Conservation (phyloP, 2,113 vertebrate species). For the Eulemur macaco region DNA sequence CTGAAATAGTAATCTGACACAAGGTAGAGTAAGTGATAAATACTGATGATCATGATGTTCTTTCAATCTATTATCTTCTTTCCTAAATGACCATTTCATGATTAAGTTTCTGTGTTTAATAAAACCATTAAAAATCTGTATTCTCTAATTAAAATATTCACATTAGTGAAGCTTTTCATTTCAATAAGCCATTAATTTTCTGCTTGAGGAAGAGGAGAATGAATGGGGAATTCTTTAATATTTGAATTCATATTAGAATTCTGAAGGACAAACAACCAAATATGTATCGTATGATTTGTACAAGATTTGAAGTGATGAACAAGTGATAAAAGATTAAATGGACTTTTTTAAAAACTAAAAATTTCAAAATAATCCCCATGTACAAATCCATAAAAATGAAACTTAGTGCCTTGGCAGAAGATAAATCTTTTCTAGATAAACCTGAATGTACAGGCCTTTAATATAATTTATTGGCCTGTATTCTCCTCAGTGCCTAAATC, state of each 20-base stretch:
- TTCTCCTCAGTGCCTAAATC: background rate
- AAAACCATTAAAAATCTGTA: background rate
- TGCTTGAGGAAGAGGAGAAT: background rate
- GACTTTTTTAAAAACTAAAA: background rate
- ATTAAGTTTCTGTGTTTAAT: background rate
- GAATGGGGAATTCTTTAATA: background rate
- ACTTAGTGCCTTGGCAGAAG: background rate
- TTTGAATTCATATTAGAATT: background rate
- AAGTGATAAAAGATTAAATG: background rate
- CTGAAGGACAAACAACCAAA: background rate
- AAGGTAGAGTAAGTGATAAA: background rate
- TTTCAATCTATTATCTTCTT: background rate
- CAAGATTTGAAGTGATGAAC: background rate
- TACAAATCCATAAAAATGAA: constrained; percentile 31
- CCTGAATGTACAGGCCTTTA: background rate
- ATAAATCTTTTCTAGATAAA: background rate
- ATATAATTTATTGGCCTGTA: background rate
- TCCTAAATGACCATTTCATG: background rate
- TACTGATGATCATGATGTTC: background rate
- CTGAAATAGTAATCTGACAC: background rate
- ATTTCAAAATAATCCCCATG: background rate
- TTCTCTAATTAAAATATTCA: background rate
- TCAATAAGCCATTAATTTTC: constrained; percentile 31
- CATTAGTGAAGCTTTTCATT: background rate
- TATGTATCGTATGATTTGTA: background rate